Base-by-base conservation (phyloP, 2,888 invertebrate species). In the Eucriotettix oculatus region DNA sequence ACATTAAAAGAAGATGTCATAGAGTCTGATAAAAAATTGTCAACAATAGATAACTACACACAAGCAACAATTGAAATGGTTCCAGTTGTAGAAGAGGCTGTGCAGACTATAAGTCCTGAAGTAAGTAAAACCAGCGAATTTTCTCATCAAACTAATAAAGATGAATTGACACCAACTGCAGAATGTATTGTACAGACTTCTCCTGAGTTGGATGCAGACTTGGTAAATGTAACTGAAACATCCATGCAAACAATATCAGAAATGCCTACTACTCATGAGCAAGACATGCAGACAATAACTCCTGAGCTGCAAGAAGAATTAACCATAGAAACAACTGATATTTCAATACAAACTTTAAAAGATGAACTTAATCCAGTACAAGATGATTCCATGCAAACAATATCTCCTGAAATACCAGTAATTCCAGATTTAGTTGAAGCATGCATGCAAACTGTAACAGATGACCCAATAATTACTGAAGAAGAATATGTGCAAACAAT, bases 111-210 rank as follows among this genome's bases (percentile, higher is more conserved):
- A 1, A 65, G 65, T 5, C 67, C 68, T 16, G 66, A 66, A n/a
- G 59, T 63, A 41, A 54, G 42, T 12, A 55, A 16, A 58, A 58
- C 62, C 9, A 42, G 63, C 10, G 61, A 64, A 16, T 61, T 64
- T 11, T 76, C 77, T 12, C 71, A 78, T 29, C 82, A 83, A 70
- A 83, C 83, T 3, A 52, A 16, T 40, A 58, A 41, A n/a, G 57
- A 56, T 11, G 75, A 75, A 65, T 71, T 75, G 61, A 69, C 65
- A 62, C 71, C 71, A 58, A 65, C 43, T 61, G 42, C 64, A 64
- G 59, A 61, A 62, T 57, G 56, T 54, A 58, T 57, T 14, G 56
- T 61, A 56, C 64, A 66, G 43, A 54, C 65, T 53, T 62, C n/a
- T 55, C 58, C 59, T 14, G 48, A 10, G 52, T 59, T 57, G n/a